These are phyloP conservation scores for Papilio helenus DNA, from an alignment of 1,140 invertebrate genomes.

Conservation along the genomic window DNA sequence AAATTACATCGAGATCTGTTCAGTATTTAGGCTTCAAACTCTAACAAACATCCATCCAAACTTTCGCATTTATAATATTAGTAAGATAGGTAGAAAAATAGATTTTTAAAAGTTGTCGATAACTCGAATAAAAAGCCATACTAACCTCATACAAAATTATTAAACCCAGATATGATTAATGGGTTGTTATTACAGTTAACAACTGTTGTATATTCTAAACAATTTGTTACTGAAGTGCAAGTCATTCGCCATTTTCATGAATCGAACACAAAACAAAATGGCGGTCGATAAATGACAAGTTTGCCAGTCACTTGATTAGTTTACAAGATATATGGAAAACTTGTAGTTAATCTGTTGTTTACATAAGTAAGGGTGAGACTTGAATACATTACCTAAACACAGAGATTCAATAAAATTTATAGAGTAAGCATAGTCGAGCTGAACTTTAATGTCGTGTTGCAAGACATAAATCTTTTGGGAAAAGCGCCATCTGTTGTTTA, in stretches of 20 bases:
- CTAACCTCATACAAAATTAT: too few relatives aligned
- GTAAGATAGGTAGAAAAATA: too few relatives aligned
- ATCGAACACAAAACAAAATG: constrained; percentile 13
- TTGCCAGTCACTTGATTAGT: not conserved
- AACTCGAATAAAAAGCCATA: too few relatives aligned
- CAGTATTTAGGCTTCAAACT: too few relatives aligned
- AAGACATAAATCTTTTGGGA: too few relatives aligned
- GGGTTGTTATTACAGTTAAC: not conserved
- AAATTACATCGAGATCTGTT: too few relatives aligned
- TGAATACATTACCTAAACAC: not conserved
- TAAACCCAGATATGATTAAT: not conserved
- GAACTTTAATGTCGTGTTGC: not conserved
- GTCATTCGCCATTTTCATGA: not conserved
- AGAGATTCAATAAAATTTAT: too few relatives aligned
- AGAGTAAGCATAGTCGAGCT: not conserved
- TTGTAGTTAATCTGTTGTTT: not conserved
- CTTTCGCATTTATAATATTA: too few relatives aligned
- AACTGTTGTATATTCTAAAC: not conserved
- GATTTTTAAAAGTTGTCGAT: too few relatives aligned
- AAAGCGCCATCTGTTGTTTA: not conserved
- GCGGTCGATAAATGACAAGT: not conserved
- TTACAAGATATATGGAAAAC: not conserved
- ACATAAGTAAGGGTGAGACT: not conserved
- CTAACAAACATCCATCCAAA: too few relatives aligned
- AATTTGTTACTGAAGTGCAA: not conserved